Base-by-base conservation (phyloP, 2,888 invertebrate species). In the Acanthacorydalis orientalis region DNA sequence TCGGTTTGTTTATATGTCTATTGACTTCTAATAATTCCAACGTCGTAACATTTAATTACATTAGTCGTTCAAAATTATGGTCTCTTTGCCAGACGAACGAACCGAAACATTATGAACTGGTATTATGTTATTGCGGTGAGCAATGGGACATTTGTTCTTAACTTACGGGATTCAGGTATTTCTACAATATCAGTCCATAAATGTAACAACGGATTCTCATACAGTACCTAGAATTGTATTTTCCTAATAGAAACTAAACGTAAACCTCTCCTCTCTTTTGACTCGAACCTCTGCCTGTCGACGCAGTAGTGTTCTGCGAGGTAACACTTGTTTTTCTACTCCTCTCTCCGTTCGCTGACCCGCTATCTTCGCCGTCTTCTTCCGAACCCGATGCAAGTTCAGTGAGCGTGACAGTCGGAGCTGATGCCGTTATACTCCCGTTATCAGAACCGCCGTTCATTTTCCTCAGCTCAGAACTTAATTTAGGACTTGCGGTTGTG, bases 231-330 rank as follows among this genome's bases (percentile, higher is more conserved):
- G 23, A 23, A 23, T 23, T 23, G 6, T 23, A 23, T 23, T 23
- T 23, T 23, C 23, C 23, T 23, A 23, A 23, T 43, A 23, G n/a
- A n/a, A 34, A 9, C 39, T 62, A 74, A 48, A 75, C 75, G 57
- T 74, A 75, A 46, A 75, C 74, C 55, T 75, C 75, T 9, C 71
- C 68, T 39, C 74, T 59, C 53, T 74, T 72, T 10, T 12, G 31
- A 32, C 43, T 14, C 6, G 12, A n/a, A 14, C 37, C 37, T 23
- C 23, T 23, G 6, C 23, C 23, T 8, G 57, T 37, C 0, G 63
- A 62, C 2, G 64, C 62, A 10, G 61, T 43, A 9, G 42, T 47
- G 16, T 43, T 65, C 52, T 70, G 64, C 33, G 69, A 64, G 38
- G 63, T 60, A 7, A 59, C 55, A 7, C 65, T 65, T 6, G 71